Percentiles rank a stretch among this genome's conserved stretches.
These are phyloP conservation scores for Leptonema lineaticorne DNA, from an alignment of 1,140 invertebrate genomes.

Conservation along the genomic window DNA sequence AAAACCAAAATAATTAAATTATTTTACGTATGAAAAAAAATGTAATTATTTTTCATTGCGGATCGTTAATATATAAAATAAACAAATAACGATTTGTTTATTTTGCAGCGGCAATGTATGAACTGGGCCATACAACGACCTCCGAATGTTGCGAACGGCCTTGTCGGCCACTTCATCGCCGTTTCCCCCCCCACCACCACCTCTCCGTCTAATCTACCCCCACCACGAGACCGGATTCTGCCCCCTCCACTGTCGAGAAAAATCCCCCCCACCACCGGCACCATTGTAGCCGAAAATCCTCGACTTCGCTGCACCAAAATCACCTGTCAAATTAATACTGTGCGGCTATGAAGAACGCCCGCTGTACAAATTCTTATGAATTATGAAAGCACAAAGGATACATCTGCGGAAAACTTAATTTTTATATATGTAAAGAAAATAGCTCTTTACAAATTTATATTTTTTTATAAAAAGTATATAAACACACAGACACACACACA, in stretches of 20 bases:
- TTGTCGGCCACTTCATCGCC: slow-evolving; percentile 28
- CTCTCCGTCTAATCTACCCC: neutral
- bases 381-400: no score
- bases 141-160: slow-evolving; percentile 40
- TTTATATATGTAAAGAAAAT: neutral
- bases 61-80: neutral
- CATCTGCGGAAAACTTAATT: no score
- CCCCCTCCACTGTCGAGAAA: no score
- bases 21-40: neutral
- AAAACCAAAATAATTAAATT: neutral
- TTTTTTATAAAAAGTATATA: no score
- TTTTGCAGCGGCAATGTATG: slow-evolving; percentile 4
- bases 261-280: neutral
- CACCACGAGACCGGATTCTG: no score
- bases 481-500: neutral
- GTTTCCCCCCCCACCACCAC: slow-evolving; percentile 9
- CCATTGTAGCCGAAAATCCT: neutral
- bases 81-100: neutral
- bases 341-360: no score
- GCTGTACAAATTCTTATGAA: no score
- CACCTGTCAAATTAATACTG: no score
- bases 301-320: neutral
- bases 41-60: neutral
- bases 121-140: slow-evolving; percentile 36
- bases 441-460: neutral